Percentiles rank a stretch among this genome's conserved stretches.
phyloP scores from a whole-genome alignment of 2,888 invertebrate species.

The Harmothoe impar region DNA sequence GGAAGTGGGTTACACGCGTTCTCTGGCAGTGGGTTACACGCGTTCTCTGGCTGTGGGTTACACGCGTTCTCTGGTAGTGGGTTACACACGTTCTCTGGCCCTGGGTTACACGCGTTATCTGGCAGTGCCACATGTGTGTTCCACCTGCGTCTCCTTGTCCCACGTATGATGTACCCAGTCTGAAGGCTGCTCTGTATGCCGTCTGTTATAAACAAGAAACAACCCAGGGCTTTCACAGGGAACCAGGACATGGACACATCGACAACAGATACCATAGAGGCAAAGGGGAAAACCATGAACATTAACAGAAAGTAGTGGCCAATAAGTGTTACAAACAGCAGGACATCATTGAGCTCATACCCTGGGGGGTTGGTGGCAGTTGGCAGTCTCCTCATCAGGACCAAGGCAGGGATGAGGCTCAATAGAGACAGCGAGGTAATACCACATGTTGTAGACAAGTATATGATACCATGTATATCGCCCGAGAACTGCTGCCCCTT shows the following conservation, averaged over 20 bases:
- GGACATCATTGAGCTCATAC: neutral
- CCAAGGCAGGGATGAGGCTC: neutral
- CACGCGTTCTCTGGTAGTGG: too few species aligned
- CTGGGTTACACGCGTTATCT: too few species aligned
- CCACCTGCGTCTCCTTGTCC: neutral
- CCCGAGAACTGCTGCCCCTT: too few species aligned
- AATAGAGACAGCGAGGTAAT: neutral
- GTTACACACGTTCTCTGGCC: too few species aligned
- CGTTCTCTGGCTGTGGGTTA: too few species aligned
- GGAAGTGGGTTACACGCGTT: too few species aligned
- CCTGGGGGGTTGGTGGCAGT: neutral
- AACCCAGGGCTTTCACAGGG: neutral
- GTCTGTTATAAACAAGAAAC: neutral
- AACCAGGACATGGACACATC: neutral
- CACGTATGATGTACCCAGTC: neutral
- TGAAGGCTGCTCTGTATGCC: neutral
- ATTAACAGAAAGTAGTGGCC: constrained; percentile 25
- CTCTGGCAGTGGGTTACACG: too few species aligned
- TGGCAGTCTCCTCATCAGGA: neutral
- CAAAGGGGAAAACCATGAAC: constrained; percentile 11
- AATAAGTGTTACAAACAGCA: neutral
- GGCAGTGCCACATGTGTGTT: too few species aligned
- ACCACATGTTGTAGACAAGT: neutral
- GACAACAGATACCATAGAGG: neutral
- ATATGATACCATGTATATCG: neutral